Evolutionary conservation across 2,797 vertebrate genomes (phyloP).

Genomic region (Iguana delicatissima): DNA sequence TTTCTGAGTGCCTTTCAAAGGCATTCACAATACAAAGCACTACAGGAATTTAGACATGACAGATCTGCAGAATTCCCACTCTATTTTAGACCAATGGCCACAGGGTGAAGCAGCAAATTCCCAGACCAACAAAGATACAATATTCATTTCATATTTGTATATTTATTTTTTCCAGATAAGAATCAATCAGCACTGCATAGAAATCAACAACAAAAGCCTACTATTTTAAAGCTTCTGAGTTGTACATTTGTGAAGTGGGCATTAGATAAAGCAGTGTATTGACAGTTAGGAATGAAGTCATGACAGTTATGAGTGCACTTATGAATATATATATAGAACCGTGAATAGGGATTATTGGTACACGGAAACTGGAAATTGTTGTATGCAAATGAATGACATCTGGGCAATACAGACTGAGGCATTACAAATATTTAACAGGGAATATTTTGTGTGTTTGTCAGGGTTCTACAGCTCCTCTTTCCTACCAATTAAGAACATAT

Average conservation of each 20-base stretch:
- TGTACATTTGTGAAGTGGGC: not conserved
- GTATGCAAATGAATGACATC: conserved; percentile 17
- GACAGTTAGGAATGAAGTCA: not conserved
- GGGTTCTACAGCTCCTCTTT: conserved; percentile 13
- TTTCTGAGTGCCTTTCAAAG: too few relatives aligned
- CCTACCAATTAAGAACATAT: not conserved
- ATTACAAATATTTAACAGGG: not conserved
- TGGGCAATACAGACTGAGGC: conserved; percentile 12
- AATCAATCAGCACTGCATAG: not conserved
- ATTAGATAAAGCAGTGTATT: conserved; percentile 10
- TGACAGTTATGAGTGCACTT: not conserved
- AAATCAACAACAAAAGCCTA: not conserved
- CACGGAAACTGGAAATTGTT: not conserved
- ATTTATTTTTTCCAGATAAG: conserved; percentile 13
- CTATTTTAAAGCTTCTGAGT: not conserved
- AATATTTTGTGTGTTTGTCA: not conserved
- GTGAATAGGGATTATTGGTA: not conserved
- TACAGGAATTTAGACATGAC: too few relatives aligned
- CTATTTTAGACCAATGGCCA: not conserved
- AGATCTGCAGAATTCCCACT: too few relatives aligned
- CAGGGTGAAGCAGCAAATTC: not conserved
- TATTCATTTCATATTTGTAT: not conserved
- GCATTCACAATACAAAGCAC: too few relatives aligned
- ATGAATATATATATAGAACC: not conserved
- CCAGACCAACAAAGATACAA: not conserved